A percentile compares a stretch with the other conserved stretches of the same genome.
Conservation (phyloP, 2,888 invertebrate genomes). For the Brachypalpus laphriformis region DNA sequence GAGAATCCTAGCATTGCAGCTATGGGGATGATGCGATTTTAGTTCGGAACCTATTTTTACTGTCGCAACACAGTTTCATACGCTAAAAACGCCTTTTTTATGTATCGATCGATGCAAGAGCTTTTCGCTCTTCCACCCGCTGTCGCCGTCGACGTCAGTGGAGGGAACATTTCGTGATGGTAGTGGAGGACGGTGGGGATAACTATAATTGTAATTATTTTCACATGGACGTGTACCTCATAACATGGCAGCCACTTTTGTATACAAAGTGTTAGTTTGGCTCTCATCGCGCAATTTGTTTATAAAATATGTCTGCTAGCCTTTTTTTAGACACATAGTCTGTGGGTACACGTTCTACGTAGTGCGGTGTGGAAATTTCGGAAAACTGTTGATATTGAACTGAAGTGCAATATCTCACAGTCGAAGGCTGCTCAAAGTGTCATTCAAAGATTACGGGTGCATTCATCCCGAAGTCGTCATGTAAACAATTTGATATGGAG, state of each 20-base stretch:
- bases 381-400: constrained; percentile 29
- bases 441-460: constrained; percentile 60
- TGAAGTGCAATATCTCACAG: neutral
- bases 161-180: constrained; percentile 27
- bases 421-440: constrained; percentile 49
- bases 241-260: constrained; percentile 46
- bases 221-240: constrained; percentile 54
- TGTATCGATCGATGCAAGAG: constrained; percentile 72
- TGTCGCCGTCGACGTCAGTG: neutral
- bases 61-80: constrained; percentile 45
- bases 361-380: neutral
- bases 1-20: constrained; percentile 26
- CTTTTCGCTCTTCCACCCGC: constrained; percentile 61
- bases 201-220: constrained; percentile 61
- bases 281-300: constrained; percentile 61
- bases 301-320: constrained; percentile 52
- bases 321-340: constrained; percentile 47
- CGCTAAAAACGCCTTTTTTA: constrained; percentile 70
- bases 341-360: neutral
- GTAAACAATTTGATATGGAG: constrained; percentile 63
- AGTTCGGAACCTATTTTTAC: constrained; percentile 44
- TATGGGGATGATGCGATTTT: constrained; percentile 44
- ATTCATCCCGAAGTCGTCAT: constrained; percentile 62
- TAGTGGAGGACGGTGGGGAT: constrained; percentile 36
- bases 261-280: constrained; percentile 53